These are phyloP conservation scores for Apostichopus japonicus DNA, from an alignment of 35 echinoderm and acorn worm genomes.

Conservation along the genomic window DNA sequence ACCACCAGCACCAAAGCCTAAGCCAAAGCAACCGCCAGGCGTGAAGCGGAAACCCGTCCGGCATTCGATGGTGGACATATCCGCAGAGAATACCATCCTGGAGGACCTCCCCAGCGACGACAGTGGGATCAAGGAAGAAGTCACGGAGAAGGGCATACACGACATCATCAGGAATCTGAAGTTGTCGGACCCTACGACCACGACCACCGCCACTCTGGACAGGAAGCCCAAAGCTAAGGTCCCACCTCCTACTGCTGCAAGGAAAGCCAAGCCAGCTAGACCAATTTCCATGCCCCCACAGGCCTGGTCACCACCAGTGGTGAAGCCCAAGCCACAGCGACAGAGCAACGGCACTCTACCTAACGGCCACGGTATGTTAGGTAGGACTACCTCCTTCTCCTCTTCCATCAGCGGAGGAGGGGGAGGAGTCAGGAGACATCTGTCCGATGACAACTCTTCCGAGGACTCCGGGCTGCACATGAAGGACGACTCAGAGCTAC, in stretches of 20 bases:
- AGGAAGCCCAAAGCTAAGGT: slow-evolving; percentile 26
- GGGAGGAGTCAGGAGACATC: not conserved
- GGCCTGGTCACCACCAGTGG: not conserved
- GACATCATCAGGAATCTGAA: slow-evolving; percentile 24
- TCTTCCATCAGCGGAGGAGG: not conserved
- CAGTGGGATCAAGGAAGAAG: slow-evolving; percentile 51
- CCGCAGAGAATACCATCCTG: not conserved
- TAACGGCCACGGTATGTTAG: not conserved
- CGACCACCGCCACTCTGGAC: slow-evolving; percentile 1
- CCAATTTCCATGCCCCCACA: slow-evolving; percentile 33
- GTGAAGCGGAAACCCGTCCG: slow-evolving; percentile 26
- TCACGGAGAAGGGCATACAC: not conserved
- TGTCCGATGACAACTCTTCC: slow-evolving; percentile 46
- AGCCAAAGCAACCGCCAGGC: not conserved
- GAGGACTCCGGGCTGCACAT: slow-evolving; percentile 54
- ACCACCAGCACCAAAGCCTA: slow-evolving; percentile 22
- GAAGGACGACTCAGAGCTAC: slow-evolving; percentile 13
- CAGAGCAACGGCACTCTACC: slow-evolving; percentile 25
- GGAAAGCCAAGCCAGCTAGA: slow-evolving; percentile 25
- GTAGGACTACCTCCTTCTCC: not conserved
- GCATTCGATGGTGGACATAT: slow-evolving; percentile 28
- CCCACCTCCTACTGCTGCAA: slow-evolving; percentile 10
- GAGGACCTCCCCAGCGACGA: slow-evolving; percentile 56
- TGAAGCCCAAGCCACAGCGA: slow-evolving; percentile 47
- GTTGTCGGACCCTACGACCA: not conserved